These are phyloP conservation scores for Sylvietta virens DNA, from an alignment of 2,113 vertebrate genomes.

Conservation along the genomic window DNA sequence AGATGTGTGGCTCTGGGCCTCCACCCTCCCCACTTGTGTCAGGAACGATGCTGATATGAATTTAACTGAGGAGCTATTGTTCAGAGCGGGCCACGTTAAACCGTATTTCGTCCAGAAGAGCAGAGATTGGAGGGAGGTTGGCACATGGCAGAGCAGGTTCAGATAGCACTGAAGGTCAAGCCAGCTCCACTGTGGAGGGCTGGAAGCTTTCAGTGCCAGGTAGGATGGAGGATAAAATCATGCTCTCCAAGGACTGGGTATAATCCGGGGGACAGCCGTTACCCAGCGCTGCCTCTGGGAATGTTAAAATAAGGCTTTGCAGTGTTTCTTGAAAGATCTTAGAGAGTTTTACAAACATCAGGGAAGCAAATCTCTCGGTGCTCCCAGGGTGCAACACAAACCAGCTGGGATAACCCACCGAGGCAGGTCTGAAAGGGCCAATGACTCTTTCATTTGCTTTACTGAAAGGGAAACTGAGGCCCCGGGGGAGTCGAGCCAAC, in stretches of 20 bases:
- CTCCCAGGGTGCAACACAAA: neutral
- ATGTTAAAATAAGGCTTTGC: neutral
- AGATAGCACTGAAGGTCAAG: neutral
- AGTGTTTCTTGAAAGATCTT: neutral
- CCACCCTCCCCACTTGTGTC: neutral
- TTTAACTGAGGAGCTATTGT: neutral
- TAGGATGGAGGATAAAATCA: neutral
- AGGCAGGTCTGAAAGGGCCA: neutral
- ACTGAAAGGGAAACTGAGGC: slow-evolving; percentile 20
- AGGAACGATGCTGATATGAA: neutral
- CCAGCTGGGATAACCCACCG: neutral
- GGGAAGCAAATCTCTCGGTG: neutral
- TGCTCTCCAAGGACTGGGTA: neutral
- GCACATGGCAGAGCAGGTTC: neutral
- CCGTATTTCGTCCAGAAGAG: neutral
- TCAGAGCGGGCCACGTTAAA: neutral
- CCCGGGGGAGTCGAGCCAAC: fast-evolving
- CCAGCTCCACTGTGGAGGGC: neutral
- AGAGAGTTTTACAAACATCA: neutral
- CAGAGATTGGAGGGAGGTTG: neutral
- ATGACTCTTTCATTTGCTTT: neutral
- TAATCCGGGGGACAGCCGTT: neutral
- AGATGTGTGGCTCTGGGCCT: neutral
- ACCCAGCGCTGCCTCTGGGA: neutral
- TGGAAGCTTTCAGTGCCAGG: neutral